Conservation (phyloP, 2,113 vertebrate species). For the Protobothrops flavoviridis region DNA sequence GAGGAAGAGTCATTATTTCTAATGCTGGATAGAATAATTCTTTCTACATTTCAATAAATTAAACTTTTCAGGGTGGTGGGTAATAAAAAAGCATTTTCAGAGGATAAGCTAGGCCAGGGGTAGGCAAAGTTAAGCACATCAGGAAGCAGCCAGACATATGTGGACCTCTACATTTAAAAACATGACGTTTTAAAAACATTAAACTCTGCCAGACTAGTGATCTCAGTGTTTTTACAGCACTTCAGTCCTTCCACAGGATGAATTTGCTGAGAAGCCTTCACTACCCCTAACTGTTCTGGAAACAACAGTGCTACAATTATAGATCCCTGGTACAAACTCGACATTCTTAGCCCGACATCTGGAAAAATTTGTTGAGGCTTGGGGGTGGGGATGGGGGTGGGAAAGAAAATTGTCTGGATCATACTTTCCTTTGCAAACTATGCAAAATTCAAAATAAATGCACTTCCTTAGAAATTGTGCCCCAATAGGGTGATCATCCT, state of each 20-base stretch:
- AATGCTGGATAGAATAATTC: background rate
- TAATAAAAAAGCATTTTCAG: background rate
- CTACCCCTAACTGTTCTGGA: background rate
- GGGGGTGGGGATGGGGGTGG: background rate
- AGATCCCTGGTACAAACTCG: conserved; percentile 8
- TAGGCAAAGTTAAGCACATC: background rate
- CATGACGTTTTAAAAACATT: background rate
- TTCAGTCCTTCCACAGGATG: background rate
- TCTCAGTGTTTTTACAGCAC: background rate
- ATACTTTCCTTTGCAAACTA: conserved; percentile 15
- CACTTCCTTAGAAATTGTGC: background rate
- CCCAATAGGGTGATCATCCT: background rate
- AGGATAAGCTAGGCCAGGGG: background rate
- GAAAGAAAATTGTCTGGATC: background rate
- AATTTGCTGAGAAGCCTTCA: background rate
- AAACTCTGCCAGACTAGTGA: background rate
- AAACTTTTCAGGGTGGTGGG: background rate
- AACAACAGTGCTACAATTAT: conserved; percentile 23
- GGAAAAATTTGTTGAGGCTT: conserved; percentile 11
- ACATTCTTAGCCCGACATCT: background rate
- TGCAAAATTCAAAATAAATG: background rate
- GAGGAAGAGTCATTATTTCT: background rate
- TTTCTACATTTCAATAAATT: background rate
- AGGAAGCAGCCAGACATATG: background rate
- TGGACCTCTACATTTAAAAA: background rate